Conservation (phyloP, 2,888 invertebrate species). For the Tanypteryx hageni region DNA sequence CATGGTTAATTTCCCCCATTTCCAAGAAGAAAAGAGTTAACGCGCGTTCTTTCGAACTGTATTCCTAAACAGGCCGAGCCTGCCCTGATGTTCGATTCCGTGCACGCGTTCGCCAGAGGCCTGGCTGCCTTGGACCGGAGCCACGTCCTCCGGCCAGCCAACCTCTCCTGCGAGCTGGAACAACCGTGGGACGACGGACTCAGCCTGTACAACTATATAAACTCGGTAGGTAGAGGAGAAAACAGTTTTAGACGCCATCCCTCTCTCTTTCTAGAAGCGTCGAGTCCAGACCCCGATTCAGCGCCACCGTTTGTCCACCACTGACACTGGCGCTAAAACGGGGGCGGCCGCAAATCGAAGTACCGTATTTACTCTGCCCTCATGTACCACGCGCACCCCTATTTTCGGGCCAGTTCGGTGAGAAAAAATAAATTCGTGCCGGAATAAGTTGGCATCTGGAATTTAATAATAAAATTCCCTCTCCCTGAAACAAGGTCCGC, state of each 20-base stretch:
- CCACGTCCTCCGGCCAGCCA: constrained; percentile 82
- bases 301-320: neutral
- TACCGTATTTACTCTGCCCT: no score
- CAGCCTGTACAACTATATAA: constrained; percentile 85
- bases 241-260: neutral
- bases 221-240: constrained; percentile 78
- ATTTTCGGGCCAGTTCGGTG: no score
- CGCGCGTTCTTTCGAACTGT: no score
- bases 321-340: no score
- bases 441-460: no score
- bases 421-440: no score
- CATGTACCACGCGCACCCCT: no score
- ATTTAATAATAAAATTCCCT: no score
- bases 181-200: constrained; percentile 88
- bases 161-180: constrained; percentile 90
- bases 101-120: constrained; percentile 88
- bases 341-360: no score
- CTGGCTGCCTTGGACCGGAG: constrained; percentile 84
- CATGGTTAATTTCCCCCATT: neutral
- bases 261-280: neutral
- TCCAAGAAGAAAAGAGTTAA: neutral
- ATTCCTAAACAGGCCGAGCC: constrained; percentile 85
- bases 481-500: no score
- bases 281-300: constrained; percentile 7
- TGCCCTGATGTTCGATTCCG: constrained; percentile 90